Conservation (phyloP, 2,888 invertebrate species). For the Dicranocentrus wangi region DNA sequence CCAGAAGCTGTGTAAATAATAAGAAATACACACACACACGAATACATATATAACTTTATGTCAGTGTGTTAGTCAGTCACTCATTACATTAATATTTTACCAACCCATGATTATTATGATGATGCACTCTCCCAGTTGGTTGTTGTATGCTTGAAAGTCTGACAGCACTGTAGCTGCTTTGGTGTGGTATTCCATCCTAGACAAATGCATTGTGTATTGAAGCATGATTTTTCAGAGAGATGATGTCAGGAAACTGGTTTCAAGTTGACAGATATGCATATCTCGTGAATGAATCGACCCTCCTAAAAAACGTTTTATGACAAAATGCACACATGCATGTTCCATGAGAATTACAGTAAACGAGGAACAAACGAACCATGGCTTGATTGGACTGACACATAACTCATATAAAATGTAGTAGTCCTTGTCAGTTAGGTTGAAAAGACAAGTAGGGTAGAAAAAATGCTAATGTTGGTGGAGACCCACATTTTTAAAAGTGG, state of each 20-base stretch:
- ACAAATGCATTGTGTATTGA: not conserved
- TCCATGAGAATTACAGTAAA: not conserved
- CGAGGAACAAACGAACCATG: constrained; percentile 14
- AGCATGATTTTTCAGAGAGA: constrained; percentile 30
- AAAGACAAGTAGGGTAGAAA: too few species aligned
- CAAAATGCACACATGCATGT: constrained; percentile 5
- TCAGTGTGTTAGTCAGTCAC: constrained; percentile 61
- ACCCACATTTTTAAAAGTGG: too few species aligned
- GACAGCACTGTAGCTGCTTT: not conserved
- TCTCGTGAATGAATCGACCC: constrained; percentile 39
- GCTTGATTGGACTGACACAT: constrained; percentile 44
- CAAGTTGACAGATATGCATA: constrained; percentile 55
- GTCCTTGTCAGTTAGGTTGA: constrained; percentile 46
- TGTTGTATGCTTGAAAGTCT: constrained; percentile 2
- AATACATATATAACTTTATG: constrained; percentile 40
- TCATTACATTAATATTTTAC: too few species aligned
- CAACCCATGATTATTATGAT: not conserved
- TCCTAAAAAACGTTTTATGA: not conserved
- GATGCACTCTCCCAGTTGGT: constrained; percentile 40
- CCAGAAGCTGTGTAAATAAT: constrained; percentile 42
- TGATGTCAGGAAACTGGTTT: constrained; percentile 50
- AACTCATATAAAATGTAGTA: constrained; percentile 18
- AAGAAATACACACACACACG: constrained; percentile 29
- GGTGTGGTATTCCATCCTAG: not conserved
- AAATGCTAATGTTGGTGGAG: too few species aligned